phyloP scores from a whole-genome alignment of 2,888 invertebrate species.

The Helleia helle region DNA sequence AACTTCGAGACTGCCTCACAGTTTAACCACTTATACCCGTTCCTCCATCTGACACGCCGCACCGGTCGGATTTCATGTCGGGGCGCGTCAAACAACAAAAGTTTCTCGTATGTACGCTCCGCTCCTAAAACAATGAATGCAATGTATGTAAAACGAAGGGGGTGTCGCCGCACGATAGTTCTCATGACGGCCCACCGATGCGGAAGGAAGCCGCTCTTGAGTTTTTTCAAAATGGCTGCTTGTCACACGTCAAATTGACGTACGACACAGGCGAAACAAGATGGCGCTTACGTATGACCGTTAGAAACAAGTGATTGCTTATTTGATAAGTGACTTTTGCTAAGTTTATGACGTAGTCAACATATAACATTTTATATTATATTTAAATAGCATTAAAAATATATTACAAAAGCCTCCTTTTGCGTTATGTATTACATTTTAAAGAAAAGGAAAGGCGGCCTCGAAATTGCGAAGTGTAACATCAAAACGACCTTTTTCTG shows the following conservation, averaged over 20 bases:
- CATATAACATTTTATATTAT: too few relatives aligned
- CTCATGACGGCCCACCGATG: slow-evolving; percentile 64
- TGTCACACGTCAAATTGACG: slow-evolving; percentile 60
- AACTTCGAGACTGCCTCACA: slow-evolving; percentile 16
- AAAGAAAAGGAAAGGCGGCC: too few relatives aligned
- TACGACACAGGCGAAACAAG: slow-evolving; percentile 54
- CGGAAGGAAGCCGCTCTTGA: slow-evolving; percentile 70
- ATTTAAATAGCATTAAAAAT: too few relatives aligned
- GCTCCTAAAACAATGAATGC: slow-evolving; percentile 67
- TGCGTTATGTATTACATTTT: too few relatives aligned
- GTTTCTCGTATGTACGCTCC: slow-evolving; percentile 52
- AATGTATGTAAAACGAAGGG: slow-evolving; percentile 66
- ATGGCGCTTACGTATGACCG: slow-evolving; percentile 34
- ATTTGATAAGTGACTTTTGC: not conserved
- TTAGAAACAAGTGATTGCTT: not conserved
- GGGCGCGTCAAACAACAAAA: slow-evolving; percentile 54
- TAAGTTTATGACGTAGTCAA: too few relatives aligned
- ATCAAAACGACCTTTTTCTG: slow-evolving; percentile 60
- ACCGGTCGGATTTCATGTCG: slow-evolving; percentile 38
- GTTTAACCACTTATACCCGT: slow-evolving; percentile 29
- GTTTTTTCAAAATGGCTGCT: slow-evolving; percentile 70
- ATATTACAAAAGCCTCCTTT: too few relatives aligned
- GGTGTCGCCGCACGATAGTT: slow-evolving; percentile 63
- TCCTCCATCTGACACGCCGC: slow-evolving; percentile 32
- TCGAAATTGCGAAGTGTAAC: slow-evolving; percentile 40